Base-by-base conservation (phyloP, 2,113 vertebrate species). In the Junco hyemalis region DNA sequence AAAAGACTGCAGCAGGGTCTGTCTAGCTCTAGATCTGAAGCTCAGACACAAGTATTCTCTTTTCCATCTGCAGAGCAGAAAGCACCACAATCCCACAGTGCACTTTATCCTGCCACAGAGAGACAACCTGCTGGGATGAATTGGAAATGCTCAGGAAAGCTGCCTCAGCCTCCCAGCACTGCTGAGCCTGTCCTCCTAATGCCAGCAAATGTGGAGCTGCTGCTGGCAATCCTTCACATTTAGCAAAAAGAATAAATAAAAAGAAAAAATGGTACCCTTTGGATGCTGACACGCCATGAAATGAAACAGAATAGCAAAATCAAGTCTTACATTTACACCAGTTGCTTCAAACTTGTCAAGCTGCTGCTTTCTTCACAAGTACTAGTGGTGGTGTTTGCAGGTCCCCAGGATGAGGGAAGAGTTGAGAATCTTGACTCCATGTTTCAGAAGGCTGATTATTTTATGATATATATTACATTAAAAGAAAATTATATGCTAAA, bases 71-170 rank as follows among this genome's bases (percentile, higher is more conserved):
- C 45, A 53, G 33, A 54, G 50, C 14, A 81, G 66, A 54, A 60
- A 93, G 23, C 42, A 56, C 33, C 76, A 57, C 64, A 57, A 19
- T 48, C 65, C 85, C 48, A 38, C 1, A 0, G 71, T 50, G 38
- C 42, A 31, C 70, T 82, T 91, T 21, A 71, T 53, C 72, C 70
- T 79, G 45, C 57, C 77, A 89, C 57, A 79, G 53, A 95, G 50
- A 88, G 76, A 66, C 36, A 84, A 48, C 91, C 85, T 90, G 95
- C 92, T 96, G 92, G 64, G 89, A 83, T 94, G 92, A 88, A 92
- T 81, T 90, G 82, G 78, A 92, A 96, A 97, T 80, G 61, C 76
- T 73, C 5, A 88, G 61, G 70, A 91, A 95, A 90, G 53, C 84
- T 92, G 81, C 47, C 24, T 85, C 80, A 86, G 83, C 42, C 80